Evolutionary conservation across 1,140 invertebrate species (phyloP), one percentile per base, ranked within the genome.

Genomic region (Oreohelix idahoensis): DNA sequence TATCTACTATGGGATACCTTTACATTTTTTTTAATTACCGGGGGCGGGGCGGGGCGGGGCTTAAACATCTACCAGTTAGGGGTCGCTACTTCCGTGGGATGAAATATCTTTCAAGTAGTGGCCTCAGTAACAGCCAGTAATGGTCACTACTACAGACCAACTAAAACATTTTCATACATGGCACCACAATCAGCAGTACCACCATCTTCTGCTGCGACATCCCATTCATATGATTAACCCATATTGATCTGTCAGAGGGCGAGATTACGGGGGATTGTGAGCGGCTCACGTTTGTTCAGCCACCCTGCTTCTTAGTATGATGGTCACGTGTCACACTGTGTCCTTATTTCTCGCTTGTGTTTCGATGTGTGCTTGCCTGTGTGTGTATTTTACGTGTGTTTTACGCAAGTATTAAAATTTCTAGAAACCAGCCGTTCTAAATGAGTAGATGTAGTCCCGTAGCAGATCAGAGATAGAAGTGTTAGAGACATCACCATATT

Each of bases 161-260:
- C 15, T 23, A 23, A 58, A 20, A 5, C 23, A 58, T 58, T 15
- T 58, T 58, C 26, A 10, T 58, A n/a, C 5, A n/a, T n/a, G 53
- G 4, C 53, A n/a, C 10, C 53, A 10, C 10, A 58, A 58, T n/a
- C 4, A 71, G 29, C 13, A n/a, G n/a, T 20, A 13, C 15, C 69
- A 35, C 71, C 36, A 39, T 73, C 36, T 42, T 45, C 8, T 45
- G 11, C 71, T n/a, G 36, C 5, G 38, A 73, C 13, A 5, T 45
- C 29, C n/a, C 38, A 73, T 73, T 23, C 17, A 39, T 35, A 73
- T 73, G 71, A 73, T 73, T 73, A 73, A 73, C 38, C 71, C 23
- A 10, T 42, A 73, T 73, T 20, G 71, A 73, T 73, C 26, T 39
- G n/a, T 66, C 29, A 35, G n/a, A 66, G 63, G 23, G 63, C 4